Conservation (phyloP, 2,113 vertebrate genomes). For the Anser cygnoides region DNA sequence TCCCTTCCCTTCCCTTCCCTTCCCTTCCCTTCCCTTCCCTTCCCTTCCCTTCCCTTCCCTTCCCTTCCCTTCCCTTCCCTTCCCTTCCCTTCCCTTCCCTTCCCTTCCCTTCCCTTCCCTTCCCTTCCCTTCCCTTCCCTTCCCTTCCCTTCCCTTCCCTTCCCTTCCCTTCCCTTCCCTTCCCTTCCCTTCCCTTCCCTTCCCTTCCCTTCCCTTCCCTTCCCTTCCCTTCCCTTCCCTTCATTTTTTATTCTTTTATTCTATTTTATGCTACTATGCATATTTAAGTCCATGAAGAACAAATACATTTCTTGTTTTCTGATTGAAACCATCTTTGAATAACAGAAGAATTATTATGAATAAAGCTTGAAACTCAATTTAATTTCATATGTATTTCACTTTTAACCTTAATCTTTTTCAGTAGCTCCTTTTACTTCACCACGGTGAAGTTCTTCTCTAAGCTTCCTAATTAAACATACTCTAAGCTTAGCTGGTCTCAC, state of each 20-base stretch:
- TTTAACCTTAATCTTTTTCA: not conserved
- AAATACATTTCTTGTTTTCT: not conserved
- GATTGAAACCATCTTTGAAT: not conserved
- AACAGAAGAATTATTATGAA: not conserved
- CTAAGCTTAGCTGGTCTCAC: not conserved
- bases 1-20: too few relatives aligned
- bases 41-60: too few relatives aligned
- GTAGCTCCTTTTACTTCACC: not conserved
- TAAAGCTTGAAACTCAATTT: not conserved
- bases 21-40: too few relatives aligned
- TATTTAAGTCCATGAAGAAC: not conserved
- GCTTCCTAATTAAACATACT: not conserved
- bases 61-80: too few relatives aligned
- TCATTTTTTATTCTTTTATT: not conserved
- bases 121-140: too few relatives aligned
- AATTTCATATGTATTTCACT: not conserved
- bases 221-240: too few relatives aligned
- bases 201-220: too few relatives aligned
- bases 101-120: too few relatives aligned
- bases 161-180: too few relatives aligned
- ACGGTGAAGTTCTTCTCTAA: not conserved
- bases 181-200: too few relatives aligned
- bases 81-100: too few relatives aligned
- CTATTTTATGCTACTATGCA: not conserved
- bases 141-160: too few relatives aligned